Evolutionary conservation across 2,797 vertebrate genomes (phyloP).

Genomic region (Simalia tracyae): DNA sequence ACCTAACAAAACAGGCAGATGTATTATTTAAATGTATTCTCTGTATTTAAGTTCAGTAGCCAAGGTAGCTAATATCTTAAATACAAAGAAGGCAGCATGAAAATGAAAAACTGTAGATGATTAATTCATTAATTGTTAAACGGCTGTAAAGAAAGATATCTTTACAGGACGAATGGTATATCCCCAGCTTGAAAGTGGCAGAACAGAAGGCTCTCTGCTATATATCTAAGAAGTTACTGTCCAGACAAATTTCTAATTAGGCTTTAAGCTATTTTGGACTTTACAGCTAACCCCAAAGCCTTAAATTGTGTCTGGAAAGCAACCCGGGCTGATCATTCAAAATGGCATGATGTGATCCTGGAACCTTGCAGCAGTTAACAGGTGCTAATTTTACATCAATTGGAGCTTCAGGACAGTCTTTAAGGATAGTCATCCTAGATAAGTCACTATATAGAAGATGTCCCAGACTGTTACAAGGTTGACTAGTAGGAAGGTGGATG

Average conservation of each 20-base stretch:
- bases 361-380: background rate
- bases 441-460: background rate
- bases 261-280: background rate
- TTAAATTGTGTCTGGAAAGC: background rate
- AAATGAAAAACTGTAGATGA: background rate
- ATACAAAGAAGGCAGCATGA: background rate
- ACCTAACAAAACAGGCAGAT: background rate
- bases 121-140: background rate
- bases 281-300: background rate
- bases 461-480: background rate
- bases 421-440: background rate
- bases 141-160: background rate
- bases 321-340: background rate
- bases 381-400: background rate
- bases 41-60: background rate
- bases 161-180: background rate
- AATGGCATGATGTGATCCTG: background rate
- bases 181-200: background rate
- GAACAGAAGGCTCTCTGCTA: background rate
- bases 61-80: background rate
- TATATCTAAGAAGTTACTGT: background rate
- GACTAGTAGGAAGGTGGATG: background rate
- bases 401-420: background rate
- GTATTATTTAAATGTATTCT: background rate
- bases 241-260: background rate